phyloP scores from a whole-genome alignment of 2,113 vertebrate species.

The Nibea coibor region DNA sequence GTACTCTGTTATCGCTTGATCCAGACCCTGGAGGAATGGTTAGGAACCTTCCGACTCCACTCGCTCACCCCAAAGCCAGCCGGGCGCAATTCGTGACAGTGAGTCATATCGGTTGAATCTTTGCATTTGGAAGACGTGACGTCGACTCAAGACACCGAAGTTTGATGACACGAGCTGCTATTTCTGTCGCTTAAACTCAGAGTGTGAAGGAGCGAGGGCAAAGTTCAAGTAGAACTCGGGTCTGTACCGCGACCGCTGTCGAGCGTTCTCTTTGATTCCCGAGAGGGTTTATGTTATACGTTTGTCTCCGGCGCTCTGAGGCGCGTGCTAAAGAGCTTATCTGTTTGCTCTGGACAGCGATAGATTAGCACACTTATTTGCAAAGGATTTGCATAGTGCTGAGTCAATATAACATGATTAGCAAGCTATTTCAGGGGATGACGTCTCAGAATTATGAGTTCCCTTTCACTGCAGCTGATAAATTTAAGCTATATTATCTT shows the following conservation, averaged over 20 bases:
- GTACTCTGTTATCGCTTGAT: slow-evolving; percentile 32
- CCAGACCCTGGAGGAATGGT: slow-evolving; percentile 18
- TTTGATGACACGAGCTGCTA: slow-evolving; percentile 1
- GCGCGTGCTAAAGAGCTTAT: slow-evolving; percentile 42
- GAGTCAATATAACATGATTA: slow-evolving; percentile 49
- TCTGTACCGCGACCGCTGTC: not conserved
- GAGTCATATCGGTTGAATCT: slow-evolving; percentile 55
- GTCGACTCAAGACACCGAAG: not conserved
- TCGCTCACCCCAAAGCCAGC: slow-evolving; percentile 24
- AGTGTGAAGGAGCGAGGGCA: slow-evolving; percentile 5
- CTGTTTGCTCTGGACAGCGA: slow-evolving; percentile 36
- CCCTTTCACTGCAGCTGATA: slow-evolving; percentile 25
- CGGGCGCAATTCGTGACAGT: not conserved
- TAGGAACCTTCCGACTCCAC: not conserved
- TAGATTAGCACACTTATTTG: slow-evolving; percentile 50
- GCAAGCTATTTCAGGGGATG: slow-evolving; percentile 22
- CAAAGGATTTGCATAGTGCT: slow-evolving; percentile 48
- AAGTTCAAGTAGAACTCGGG: slow-evolving; percentile 31
- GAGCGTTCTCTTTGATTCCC: slow-evolving; percentile 21
- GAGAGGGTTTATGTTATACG: slow-evolving; percentile 21
- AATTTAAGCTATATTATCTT: not conserved
- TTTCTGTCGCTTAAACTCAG: not conserved
- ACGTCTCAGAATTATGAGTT: slow-evolving; percentile 23
- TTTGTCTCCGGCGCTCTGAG: slow-evolving; percentile 21
- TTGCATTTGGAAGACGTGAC: slow-evolving; percentile 32